Evolutionary conservation across 2,888 invertebrate species (phyloP), one percentile per base, ranked within the genome.

Genomic region (Ennomos erosarius): DNA sequence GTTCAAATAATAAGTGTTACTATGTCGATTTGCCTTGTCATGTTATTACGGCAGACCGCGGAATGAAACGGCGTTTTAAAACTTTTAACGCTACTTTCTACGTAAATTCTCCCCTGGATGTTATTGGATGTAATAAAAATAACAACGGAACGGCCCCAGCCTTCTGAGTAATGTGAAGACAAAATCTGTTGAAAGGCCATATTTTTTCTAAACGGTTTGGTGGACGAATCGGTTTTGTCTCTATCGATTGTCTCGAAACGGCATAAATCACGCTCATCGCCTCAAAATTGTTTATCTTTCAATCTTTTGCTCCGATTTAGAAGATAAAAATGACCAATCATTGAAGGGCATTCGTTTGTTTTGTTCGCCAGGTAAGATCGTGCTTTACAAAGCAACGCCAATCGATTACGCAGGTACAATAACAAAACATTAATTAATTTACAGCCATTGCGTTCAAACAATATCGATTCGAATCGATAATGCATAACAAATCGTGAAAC

Each of bases 1-100:
- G 75, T 68, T 71, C 75, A 82, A 87, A 90, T 90, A 84, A 89
- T 85, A 87, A 82, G 81, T 87, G 87, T 87, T 86, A 84, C 78
- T 79, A 75, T 77, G 77, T 73, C 79, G 78, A 87, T 81, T 78
- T 76, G 75, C 72, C 74, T 68, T 65, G 82, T 84, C 84, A 82
- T 83, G 81, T 85, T 87, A 88, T 87, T 88, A 86, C 75, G 67
- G 79, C 55, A 64, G 67, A 78, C 76, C 75, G 74, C 76, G 74
- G 82, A 85, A 87, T 86, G 84, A 81, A 87, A 84, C 84, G 80
- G 82, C 76, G 78, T 80, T 78, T 84, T 79, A 79, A 81, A 76
- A 71, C 64, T 43, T 75, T 82, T 77, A 70, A 74, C 68, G 72
- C 70, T 73, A 75, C 80, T 81, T 81, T 79, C 80, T 75, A 75